Percentiles rank a stretch among this genome's conserved stretches.
Evolutionary conservation across 2,888 invertebrate genomes (phyloP).

Genomic region (Byasa hedistus): DNA sequence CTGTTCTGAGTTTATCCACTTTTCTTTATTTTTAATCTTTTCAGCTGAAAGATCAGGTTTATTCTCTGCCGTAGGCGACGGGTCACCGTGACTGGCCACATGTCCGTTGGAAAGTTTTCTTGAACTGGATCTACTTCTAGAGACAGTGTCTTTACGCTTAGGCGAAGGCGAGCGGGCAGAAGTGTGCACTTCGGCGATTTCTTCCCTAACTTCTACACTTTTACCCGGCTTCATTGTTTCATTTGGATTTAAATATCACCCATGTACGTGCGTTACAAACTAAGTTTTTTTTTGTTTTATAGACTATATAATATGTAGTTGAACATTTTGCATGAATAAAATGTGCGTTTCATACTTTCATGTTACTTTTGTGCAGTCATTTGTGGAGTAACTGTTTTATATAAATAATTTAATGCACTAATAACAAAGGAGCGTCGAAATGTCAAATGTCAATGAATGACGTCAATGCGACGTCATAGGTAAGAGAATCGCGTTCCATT

Average conservation of each 20-base stretch:
- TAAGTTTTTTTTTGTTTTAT: slow-evolving; percentile 3
- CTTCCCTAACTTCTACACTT: slow-evolving; percentile 61
- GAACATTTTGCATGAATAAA: slow-evolving; percentile 13
- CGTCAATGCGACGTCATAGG: slow-evolving; percentile 66
- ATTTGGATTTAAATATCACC: slow-evolving; percentile 35
- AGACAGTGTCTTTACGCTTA: slow-evolving; percentile 53
- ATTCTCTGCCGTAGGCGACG: slow-evolving; percentile 39
- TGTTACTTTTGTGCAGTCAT: slow-evolving; percentile 22
- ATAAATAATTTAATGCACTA: slow-evolving; percentile 46
- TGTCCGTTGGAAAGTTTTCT: slow-evolving; percentile 71
- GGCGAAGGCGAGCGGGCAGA: slow-evolving; percentile 69
- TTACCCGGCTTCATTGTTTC: slow-evolving; percentile 66
- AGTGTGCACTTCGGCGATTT: slow-evolving; percentile 71
- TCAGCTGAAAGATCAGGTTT: slow-evolving; percentile 46
- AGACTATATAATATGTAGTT: slow-evolving; percentile 7
- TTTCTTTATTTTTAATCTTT: slow-evolving; percentile 63
- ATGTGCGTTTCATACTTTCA: slow-evolving; percentile 22
- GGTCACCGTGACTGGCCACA: slow-evolving; percentile 37
- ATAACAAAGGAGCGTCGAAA: slow-evolving; percentile 43
- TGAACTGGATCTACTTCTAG: slow-evolving; percentile 60
- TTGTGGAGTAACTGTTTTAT: slow-evolving; percentile 1
- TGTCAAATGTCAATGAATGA: slow-evolving; percentile 56
- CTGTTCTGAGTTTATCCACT: slow-evolving; percentile 74
- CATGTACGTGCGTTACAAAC: slow-evolving; percentile 18
- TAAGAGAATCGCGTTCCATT: slow-evolving; percentile 33